Evolutionary conservation across 2,888 invertebrate genomes (phyloP), one percentile per base, ranked within the genome.

Genomic region (Uloborus plumipes): DNA sequence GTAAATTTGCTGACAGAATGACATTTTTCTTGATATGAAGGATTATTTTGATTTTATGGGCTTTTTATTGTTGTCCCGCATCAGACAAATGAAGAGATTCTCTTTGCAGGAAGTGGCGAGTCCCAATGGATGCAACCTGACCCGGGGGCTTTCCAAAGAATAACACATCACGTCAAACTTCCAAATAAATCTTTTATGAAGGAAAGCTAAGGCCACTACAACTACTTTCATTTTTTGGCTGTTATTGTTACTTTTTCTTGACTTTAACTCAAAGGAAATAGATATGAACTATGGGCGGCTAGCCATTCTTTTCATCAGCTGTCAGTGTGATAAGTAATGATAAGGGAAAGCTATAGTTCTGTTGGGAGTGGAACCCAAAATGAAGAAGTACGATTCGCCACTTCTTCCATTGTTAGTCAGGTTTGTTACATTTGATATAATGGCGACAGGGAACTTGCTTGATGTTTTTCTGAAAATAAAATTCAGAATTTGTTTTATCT

Each of bases 201-300:
- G 69, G 71, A 71, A 71, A 49, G 64, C 71, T 65, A n/a, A 39
- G 70, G 64, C 39, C 49, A 47, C 69, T 64, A 65, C 62, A 51
- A 49, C 50, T 71, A 65, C 65, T 71, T 71, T 65, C 53, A 71
- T 65, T 70, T 70, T 71, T 71, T 62, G 69, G 70, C 20, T 69
- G 39, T 67, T 59, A 62, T 62, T 69, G 69, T 76, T 76, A 61
- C 69, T 76, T 66, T 76, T 61, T 22, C 59, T 75, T 69, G 76
- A 71, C 71, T 78, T 77, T 78, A 58, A 78, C 78, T 78, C 78
- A 71, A 71, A 78, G 78, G 78, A 78, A 78, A 71, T 78, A 71
- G 78, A 77, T 70, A 77, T 77, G 77, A 77, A 71, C 70, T 78
- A 65, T 71, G 78, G 71, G 71, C 69, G 71, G 71, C 58, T 50